Evolutionary conservation across 2,888 invertebrate genomes (phyloP).

Genomic region (Cephus rjabovi): DNA sequence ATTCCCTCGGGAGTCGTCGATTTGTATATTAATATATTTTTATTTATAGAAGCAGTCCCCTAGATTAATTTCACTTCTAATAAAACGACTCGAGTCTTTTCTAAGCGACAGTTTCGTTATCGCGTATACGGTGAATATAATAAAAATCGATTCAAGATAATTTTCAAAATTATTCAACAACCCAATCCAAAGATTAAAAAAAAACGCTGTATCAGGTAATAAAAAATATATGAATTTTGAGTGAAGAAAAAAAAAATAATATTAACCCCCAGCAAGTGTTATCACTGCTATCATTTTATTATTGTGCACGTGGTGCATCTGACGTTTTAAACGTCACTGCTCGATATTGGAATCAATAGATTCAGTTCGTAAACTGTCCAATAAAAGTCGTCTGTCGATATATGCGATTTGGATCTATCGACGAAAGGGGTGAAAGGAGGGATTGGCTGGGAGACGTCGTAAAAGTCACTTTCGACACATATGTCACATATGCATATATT

Average conservation of each 20-base stretch:
- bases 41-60: slow-evolving; percentile 31
- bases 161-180: too few relatives aligned
- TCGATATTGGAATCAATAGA: background rate
- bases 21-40: slow-evolving; percentile 35
- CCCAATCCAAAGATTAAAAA: too few relatives aligned
- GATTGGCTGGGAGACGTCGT: background rate
- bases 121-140: too few relatives aligned
- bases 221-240: too few relatives aligned
- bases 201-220: too few relatives aligned
- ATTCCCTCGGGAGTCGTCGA: slow-evolving; percentile 22
- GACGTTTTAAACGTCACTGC: background rate
- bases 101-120: too few relatives aligned
- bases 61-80: slow-evolving; percentile 12
- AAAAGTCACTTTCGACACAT: background rate
- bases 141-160: too few relatives aligned
- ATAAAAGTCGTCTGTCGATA: background rate
- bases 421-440: background rate
- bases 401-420: background rate
- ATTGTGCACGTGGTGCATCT: background rate
- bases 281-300: too few relatives aligned
- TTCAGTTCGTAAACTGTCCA: background rate
- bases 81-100: too few relatives aligned
- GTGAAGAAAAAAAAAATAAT: too few relatives aligned
- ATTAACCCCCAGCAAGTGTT: too few relatives aligned
- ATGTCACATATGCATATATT: background rate